Evolutionary conservation across 1,140 invertebrate species (phyloP).

Genomic region (Camponotus floridanus): DNA sequence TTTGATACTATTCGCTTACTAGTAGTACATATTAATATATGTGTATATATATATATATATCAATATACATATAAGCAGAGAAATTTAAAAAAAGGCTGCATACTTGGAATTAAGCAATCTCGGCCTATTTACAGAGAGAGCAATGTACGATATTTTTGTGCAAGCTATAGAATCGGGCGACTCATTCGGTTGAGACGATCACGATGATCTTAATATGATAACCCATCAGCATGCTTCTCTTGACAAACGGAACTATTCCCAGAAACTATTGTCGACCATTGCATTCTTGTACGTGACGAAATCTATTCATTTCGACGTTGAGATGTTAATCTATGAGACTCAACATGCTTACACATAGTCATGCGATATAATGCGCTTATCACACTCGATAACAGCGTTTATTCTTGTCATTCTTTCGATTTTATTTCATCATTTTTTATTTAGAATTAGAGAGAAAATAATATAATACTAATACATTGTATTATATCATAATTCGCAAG

Average conservation of each 20-base stretch:
- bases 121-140: neutral
- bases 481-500: neutral
- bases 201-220: slow-evolving; percentile 76
- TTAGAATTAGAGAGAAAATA: neutral
- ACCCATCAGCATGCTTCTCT: slow-evolving; percentile 74
- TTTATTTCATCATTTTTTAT: slow-evolving; percentile 7
- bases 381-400: slow-evolving; percentile 15
- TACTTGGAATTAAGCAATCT: no score
- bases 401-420: neutral
- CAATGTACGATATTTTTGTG: neutral
- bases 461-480: neutral
- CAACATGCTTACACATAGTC: slow-evolving; percentile 10
- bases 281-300: slow-evolving; percentile 39
- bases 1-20: neutral
- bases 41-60: no score
- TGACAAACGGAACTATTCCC: neutral
- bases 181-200: slow-evolving; percentile 28
- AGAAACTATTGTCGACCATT: slow-evolving; percentile 59
- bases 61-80: no score
- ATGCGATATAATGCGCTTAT: slow-evolving; percentile 36
- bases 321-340: slow-evolving; percentile 64
- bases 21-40: neutral
- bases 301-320: slow-evolving; percentile 47
- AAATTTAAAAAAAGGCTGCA: no score
- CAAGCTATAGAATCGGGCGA: neutral